phyloP scores from a whole-genome alignment of 2,888 invertebrate species.

The Bombylius major region DNA sequence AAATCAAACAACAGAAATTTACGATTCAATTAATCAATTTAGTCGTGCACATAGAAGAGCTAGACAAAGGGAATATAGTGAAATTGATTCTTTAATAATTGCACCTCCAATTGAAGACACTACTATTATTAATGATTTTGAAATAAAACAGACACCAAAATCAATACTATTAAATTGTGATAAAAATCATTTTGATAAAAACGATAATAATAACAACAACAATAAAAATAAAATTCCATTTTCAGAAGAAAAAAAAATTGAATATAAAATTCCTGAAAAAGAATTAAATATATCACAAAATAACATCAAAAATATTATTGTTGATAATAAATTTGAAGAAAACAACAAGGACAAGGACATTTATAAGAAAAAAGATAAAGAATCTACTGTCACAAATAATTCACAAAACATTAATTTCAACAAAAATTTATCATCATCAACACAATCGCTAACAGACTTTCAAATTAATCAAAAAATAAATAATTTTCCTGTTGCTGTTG shows the following conservation, averaged over 20 bases:
- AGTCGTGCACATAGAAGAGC: slow-evolving; percentile 31
- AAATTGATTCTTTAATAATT: slow-evolving; percentile 14
- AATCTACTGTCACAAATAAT: background rate
- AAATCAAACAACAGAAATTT: slow-evolving; percentile 17
- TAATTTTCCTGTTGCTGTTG: slow-evolving; percentile 9
- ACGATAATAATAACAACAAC: background rate
- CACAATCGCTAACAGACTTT: slow-evolving; percentile 32
- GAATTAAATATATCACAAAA: slow-evolving; percentile 12
- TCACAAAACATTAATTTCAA: background rate
- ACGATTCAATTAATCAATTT: slow-evolving; percentile 33
- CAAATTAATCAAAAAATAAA: slow-evolving; percentile 34
- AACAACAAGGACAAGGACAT: too few relatives aligned
- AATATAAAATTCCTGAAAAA: slow-evolving; percentile 35
- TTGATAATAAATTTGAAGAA: too few relatives aligned
- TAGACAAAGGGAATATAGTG: slow-evolving; percentile 23
- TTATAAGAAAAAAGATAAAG: too few relatives aligned
- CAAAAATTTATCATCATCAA: background rate
- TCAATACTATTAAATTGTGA: background rate
- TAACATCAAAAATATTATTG: background rate
- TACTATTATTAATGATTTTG: background rate
- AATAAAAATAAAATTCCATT: background rate
- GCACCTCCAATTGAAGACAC: background rate
- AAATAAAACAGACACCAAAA: background rate
- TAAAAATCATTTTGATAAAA: background rate
- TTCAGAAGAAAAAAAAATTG: slow-evolving; percentile 32